These are phyloP conservation scores for Drosophila tanythrix DNA, from an alignment of 2,888 invertebrate species.

Conservation along the genomic window DNA sequence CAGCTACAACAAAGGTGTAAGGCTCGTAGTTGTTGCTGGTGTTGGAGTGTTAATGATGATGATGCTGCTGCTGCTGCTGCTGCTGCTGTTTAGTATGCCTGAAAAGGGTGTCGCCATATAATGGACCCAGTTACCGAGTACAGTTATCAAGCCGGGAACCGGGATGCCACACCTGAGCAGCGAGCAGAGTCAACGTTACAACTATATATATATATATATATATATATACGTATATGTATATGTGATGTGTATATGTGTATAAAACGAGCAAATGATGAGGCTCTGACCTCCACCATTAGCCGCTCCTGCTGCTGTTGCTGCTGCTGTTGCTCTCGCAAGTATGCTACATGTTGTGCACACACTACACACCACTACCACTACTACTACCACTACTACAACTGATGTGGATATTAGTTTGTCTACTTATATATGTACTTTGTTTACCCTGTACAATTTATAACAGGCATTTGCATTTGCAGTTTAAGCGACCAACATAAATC, in stretches of 20 bases:
- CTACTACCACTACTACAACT: not conserved
- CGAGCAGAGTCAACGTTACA: slow-evolving; percentile 22
- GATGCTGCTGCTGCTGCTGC: slow-evolving; percentile 41
- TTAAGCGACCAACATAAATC: not conserved
- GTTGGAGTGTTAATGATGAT: slow-evolving; percentile 75
- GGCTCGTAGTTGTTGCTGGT: slow-evolving; percentile 45
- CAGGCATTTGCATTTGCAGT: not conserved
- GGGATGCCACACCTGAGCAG: slow-evolving; percentile 16
- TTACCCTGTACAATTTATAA: slow-evolving; percentile 1
- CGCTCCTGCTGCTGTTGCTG: slow-evolving; percentile 30
- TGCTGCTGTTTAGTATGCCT: slow-evolving; percentile 68
- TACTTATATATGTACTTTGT: slow-evolving; percentile 14
- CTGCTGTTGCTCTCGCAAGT: slow-evolving; percentile 46
- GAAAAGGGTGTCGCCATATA: slow-evolving; percentile 52
- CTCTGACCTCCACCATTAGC: slow-evolving; percentile 33
- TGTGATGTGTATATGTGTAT: slow-evolving; percentile 38
- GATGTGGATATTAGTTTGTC: slow-evolving; percentile 8
- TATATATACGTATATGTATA: not conserved
- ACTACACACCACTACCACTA: slow-evolving; percentile 18
- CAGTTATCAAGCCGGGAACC: slow-evolving; percentile 44
- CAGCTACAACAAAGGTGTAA: slow-evolving; percentile 64
- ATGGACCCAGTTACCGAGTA: slow-evolving; percentile 47
- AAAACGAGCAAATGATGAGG: slow-evolving; percentile 76
- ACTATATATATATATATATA: slow-evolving; percentile 1
- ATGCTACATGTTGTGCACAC: slow-evolving; percentile 54